Percentiles rank a stretch among this genome's conserved stretches.
phyloP scores from a whole-genome alignment of 2,888 invertebrate species.

The Diplazon laetatorius region DNA sequence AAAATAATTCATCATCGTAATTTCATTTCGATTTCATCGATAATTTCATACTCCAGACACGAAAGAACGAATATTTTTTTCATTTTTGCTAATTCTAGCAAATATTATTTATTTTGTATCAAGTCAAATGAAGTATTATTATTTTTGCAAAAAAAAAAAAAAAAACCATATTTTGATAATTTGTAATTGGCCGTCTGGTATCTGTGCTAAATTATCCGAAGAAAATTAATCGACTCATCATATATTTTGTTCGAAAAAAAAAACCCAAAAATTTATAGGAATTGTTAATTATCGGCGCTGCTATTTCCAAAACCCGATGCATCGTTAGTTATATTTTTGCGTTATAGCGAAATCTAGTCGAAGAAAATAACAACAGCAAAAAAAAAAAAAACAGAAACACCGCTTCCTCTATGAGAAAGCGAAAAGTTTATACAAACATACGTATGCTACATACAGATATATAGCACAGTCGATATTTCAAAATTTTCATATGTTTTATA shows the following conservation, averaged over 20 bases:
- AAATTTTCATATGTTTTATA: conserved; percentile 52
- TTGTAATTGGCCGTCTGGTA: background rate
- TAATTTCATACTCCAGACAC: no score
- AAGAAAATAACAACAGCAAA: no score
- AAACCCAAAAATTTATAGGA: background rate
- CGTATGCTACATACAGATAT: background rate
- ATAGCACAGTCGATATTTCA: conserved; percentile 1
- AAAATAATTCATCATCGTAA: no score
- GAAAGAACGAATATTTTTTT: no score
- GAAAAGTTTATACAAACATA: background rate
- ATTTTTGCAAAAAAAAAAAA: background rate
- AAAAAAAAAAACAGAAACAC: conserved; percentile 15
- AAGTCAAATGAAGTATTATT: conserved; percentile 10
- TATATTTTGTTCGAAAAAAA: background rate
- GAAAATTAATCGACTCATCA: background rate
- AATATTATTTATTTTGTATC: conserved; percentile 30
- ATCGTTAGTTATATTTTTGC: conserved; percentile 23
- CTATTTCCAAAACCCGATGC: background rate
- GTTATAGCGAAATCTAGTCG: conserved; percentile 26
- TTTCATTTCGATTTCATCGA: no score
- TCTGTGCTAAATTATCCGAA: background rate
- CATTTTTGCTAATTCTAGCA: conserved; percentile 1
- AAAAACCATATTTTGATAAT: no score
- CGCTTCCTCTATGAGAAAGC: conserved; percentile 34
- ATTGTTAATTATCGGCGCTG: conserved; percentile 7